Conservation (phyloP, 2,888 invertebrate species). For the Micropterix aruncella region DNA sequence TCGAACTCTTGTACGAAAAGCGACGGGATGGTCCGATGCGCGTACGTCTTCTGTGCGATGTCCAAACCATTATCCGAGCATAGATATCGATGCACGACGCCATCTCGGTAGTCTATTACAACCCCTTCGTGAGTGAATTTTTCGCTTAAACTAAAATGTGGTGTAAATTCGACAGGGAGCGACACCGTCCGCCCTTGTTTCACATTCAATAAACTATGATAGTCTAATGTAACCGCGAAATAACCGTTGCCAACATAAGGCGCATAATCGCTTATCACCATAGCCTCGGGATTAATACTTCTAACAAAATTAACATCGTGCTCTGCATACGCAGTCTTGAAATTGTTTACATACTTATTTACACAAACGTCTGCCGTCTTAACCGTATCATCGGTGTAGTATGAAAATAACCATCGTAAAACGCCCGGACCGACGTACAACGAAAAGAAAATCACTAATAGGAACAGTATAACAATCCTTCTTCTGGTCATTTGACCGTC, state of each 20-base stretch:
- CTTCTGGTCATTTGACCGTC: slow-evolving; percentile 36
- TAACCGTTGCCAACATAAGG: slow-evolving; percentile 67
- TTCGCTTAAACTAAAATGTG: slow-evolving; percentile 42
- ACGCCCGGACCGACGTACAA: slow-evolving; percentile 52
- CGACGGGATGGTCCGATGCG: slow-evolving; percentile 65
- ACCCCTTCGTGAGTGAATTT: slow-evolving; percentile 43
- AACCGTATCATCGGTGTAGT: slow-evolving; percentile 26
- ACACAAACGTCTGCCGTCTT: slow-evolving; percentile 48
- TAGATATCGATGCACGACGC: slow-evolving; percentile 52
- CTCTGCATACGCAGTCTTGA: slow-evolving; percentile 42
- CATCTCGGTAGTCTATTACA: slow-evolving; percentile 54
- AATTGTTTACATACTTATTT: slow-evolving; percentile 46
- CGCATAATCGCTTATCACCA: slow-evolving; percentile 44
- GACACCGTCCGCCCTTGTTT: slow-evolving; percentile 52
- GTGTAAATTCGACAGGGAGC: slow-evolving; percentile 50
- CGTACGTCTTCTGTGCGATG: slow-evolving; percentile 56
- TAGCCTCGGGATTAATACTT: slow-evolving; percentile 36
- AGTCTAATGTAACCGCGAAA: slow-evolving; percentile 48
- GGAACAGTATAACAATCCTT: slow-evolving; percentile 31
- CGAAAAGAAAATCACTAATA: slow-evolving; percentile 41
- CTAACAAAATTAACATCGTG: slow-evolving; percentile 52
- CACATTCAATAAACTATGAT: slow-evolving; percentile 50
- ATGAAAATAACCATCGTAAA: slow-evolving; percentile 42
- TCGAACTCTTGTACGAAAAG: slow-evolving; percentile 70
- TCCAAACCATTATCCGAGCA: slow-evolving; percentile 49